Conservation (phyloP, 1,140 invertebrate genomes). For the Zophobas atratus region DNA sequence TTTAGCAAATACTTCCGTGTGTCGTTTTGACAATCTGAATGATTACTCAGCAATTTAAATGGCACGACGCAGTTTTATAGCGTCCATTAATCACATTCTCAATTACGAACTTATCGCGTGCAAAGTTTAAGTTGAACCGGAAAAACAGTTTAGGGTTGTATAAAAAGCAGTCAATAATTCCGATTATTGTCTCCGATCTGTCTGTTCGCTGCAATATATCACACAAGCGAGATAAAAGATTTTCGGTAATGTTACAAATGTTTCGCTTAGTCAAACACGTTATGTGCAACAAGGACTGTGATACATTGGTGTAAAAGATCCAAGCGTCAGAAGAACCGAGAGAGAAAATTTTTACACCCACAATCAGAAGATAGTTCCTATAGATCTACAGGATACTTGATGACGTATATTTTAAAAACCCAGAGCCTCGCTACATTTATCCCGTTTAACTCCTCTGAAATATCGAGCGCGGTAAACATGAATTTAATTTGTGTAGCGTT, state of each 20-base stretch:
- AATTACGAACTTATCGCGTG: conserved; percentile 38
- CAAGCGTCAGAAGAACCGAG: no score
- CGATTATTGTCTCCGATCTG: conserved; percentile 7
- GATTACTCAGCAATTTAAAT: conserved; percentile 39
- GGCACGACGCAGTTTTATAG: conserved; percentile 36
- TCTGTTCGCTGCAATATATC: neutral
- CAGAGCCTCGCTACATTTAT: neutral
- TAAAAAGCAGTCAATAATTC: conserved; percentile 19
- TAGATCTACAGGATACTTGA: no score
- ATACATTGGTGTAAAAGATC: no score
- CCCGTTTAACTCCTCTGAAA: neutral
- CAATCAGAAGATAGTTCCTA: no score
- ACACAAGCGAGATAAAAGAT: conserved; percentile 4
- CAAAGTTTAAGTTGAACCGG: conserved; percentile 29
- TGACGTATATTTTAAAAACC: neutral
- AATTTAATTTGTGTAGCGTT: conserved; percentile 38
- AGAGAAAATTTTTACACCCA: no score
- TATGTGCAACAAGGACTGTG: no score
- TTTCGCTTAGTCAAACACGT: neutral
- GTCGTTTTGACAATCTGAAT: conserved; percentile 36
- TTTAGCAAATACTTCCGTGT: conserved; percentile 30
- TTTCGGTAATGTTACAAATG: neutral
- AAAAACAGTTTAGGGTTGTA: conserved; percentile 21
- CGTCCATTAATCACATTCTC: conserved; percentile 39
- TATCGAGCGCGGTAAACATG: conserved; percentile 12